Percentiles rank a stretch among this genome's conserved stretches.
phyloP scores from a whole-genome alignment of 1,140 invertebrate genomes.

The Sarcophaga bullata region DNA sequence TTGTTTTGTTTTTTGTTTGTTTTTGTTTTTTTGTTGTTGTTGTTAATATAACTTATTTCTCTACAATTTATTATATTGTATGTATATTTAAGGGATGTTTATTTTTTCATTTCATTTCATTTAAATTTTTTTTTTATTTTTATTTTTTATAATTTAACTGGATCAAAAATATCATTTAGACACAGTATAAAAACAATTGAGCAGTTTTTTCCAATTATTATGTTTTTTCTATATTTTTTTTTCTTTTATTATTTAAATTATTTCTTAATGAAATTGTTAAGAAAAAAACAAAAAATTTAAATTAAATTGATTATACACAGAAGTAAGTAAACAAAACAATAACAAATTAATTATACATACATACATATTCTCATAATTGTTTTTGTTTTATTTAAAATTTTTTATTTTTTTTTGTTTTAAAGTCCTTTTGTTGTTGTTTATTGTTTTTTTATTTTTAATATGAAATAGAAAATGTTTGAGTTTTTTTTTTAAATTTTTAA shows the following conservation, averaged over 20 bases:
- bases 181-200: conserved; percentile 22
- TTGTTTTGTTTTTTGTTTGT: too few relatives aligned
- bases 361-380: too few relatives aligned
- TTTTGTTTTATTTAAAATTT: too few relatives aligned
- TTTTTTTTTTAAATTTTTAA: background rate
- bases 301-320: background rate
- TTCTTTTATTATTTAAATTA: too few relatives aligned
- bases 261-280: background rate
- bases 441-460: background rate
- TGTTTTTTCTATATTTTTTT: background rate
- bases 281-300: background rate
- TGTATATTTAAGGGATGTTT: background rate
- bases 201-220: background rate
- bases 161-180: conserved; percentile 19
- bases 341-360: too few relatives aligned
- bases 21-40: background rate
- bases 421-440: too few relatives aligned
- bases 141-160: background rate
- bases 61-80: conserved; percentile 2
- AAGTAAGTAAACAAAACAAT: too few relatives aligned
- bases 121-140: conserved; percentile 9
- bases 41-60: conserved; percentile 32
- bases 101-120: background rate
- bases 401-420: too few relatives aligned
- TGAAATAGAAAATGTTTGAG: conserved; percentile 1